A percentile compares a stretch with the other conserved stretches of the same genome.
Conservation (phyloP, 2,888 invertebrate species). For the Dusona sp. region DNA sequence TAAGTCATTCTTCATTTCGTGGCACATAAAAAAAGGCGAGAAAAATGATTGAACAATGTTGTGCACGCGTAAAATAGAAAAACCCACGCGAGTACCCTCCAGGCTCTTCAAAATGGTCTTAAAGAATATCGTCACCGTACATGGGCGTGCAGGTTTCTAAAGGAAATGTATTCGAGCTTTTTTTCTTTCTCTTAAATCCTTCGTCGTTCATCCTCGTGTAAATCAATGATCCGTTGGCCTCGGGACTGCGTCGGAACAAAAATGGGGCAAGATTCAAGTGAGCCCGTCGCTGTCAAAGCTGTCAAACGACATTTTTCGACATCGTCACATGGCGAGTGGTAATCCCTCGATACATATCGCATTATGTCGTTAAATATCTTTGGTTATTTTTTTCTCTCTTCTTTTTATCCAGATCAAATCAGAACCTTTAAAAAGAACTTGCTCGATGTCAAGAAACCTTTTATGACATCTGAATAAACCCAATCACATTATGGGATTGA, state of each 20-base stretch:
- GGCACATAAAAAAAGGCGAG: slow-evolving; percentile 6
- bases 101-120: slow-evolving; percentile 52
- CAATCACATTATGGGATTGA: neutral
- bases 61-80: slow-evolving; percentile 20
- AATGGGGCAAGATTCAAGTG: slow-evolving; percentile 38
- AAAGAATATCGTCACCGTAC: slow-evolving; percentile 27
- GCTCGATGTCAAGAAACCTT: neutral
- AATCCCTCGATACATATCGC: slow-evolving; percentile 68
- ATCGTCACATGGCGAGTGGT: slow-evolving; percentile 38
- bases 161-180: slow-evolving; percentile 43
- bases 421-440: neutral
- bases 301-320: slow-evolving; percentile 55
- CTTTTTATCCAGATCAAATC: neutral
- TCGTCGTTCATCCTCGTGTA: slow-evolving; percentile 44
- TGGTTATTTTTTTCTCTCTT: slow-evolving; percentile 9
- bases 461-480: slow-evolving; percentile 12
- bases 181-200: slow-evolving; percentile 32
- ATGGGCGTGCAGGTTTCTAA: slow-evolving; percentile 42
- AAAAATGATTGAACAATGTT: slow-evolving; percentile 20
- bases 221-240: slow-evolving; percentile 46
- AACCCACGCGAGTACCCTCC: slow-evolving; percentile 57
- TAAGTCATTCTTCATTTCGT: slow-evolving; percentile 34
- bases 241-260: slow-evolving; percentile 34
- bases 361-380: slow-evolving; percentile 53
- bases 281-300: slow-evolving; percentile 55